Base-by-base conservation (phyloP, 64 coral and sea anemone species). In the Stichodactyla helianthus region DNA sequence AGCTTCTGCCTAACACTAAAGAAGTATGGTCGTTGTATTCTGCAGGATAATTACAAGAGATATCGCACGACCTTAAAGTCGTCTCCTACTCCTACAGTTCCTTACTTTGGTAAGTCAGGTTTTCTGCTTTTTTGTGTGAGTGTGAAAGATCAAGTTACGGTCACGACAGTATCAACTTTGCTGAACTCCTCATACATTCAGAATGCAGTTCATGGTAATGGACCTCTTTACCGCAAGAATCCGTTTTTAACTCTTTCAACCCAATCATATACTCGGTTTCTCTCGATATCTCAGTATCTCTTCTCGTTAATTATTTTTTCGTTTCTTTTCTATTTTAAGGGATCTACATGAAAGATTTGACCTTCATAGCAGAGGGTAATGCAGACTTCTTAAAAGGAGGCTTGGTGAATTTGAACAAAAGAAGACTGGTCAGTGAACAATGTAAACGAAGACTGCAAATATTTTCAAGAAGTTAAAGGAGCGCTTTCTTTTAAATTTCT, bases 331-430 rank as follows among this genome's bases (percentile, higher is more conserved):
- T 11, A 58, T 15, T 54, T 51, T 50, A 62, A 95, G 97, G 97
- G 53, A 82, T 99, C 52, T 99, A 95, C 82, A 95, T 99, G 93
- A 99, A 99, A 25, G 97, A 99, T 95, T 93, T 99, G 5, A 99
- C 93, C 11, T 99, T 95, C 65, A 99, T 99, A 51, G 54, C 90
- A 6, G 97, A 99, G 79, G 97, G 97, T 83, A 99, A 99, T 13
- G 90, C 97, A 55, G 97, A 99, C 79, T 99, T 95, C 54, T 79
- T 99, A 16, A 99, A 99, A 20, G 97, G 97, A 77, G 97, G 97
- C 1, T 53, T 99, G 17, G 83, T 99, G 52, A 99, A 99, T 74
- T 9, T 99, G 14, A 92, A 79, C 7, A 99, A 99, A 79, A 90
- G 97, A 13, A 89, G 97, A 63, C 91, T 90, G 88, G 94, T 93